Base-by-base conservation (phyloP, 2,888 invertebrate genomes). In the Tipula confusa region DNA sequence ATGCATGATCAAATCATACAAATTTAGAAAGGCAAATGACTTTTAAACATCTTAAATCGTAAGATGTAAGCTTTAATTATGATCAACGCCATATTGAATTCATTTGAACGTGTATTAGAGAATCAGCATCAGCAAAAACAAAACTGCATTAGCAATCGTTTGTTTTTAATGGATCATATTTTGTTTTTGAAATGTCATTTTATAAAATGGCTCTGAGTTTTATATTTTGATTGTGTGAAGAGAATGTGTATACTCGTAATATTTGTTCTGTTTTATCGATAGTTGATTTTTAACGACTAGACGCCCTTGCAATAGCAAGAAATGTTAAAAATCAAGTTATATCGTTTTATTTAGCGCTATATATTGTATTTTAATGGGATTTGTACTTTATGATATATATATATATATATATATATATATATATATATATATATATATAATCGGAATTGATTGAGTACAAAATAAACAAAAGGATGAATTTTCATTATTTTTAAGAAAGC, bases 21-120 rank as follows among this genome's bases (percentile, higher is more conserved):
- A 24, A 64, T 64, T 64, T 64, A 64, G 64, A 64, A 64, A 64
- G 64, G 64, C 24, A 64, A 64, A 64, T 64, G 64, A 64, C 64
- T 24, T 24, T 64, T 6, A 43, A 1, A 5, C 64, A 64, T 64
- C 24, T 64, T 64, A 64, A 7, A 33, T 33, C n/a, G n/a, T n/a
- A n/a, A 36, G 36, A 36, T 15, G 18, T n/a, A 18, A 43, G 43
- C 43, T 6, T 1, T 9, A 15, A n/a, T 43, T 43, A 43, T 43
- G 15, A 18, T 43, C 43, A 43, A 7, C 43, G 43, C 43, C 43
- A 43, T 43, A 43, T 43, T 43, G 6, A 43, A 43, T 1, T 36
- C n/a, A 5, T 15, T 11, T 43, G 4, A 15, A 15, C 18, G n/a
- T 18, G 64, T 64, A 0, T 18, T 48, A 18, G 64, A 18, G 64